Base-by-base conservation (phyloP, 92 coral and sea anemone species). In the Parazoanthus atlanticus region DNA sequence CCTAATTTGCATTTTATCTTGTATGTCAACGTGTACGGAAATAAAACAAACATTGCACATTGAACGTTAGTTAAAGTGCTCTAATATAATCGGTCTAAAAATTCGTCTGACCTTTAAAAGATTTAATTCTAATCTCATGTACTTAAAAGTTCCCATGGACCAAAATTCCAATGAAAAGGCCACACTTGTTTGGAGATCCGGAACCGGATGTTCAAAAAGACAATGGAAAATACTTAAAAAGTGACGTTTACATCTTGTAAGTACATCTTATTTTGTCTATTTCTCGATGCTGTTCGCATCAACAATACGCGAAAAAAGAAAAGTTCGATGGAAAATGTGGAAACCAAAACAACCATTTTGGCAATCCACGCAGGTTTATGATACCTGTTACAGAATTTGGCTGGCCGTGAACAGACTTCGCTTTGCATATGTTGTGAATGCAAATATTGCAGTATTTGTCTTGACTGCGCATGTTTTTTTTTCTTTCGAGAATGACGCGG, bases 401-500 rank as follows among this genome's bases (percentile, higher is more conserved):
- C 10, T 3, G 78, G 16, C 41, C 36, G 78, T 28, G 61, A 25
- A 23, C 31, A 47, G 31, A 41, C 13, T 77, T 36, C 40, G 69
- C n/a, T 1, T 26, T 10, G 36, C 30, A 25, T 25, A 79, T 79
- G 46, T 47, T 79, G 31, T 28, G 70, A 30, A 26, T n/a, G 40
- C 34, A 56, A 56, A 80, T 67, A 84, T 33, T 84, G 31, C 16
- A 11, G 5, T 36, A 10, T 75, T 75, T 25, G 69, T 61, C 43
- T 23, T 75, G 30, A 69, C 87, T 84, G 87, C 87, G 87, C 87
- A 84, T 84, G 87, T 84, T 84, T 84, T 71, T 30, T 4, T 54
- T 43, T 5, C 16, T 5, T 26, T 7, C 66, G 26, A 61, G 28
- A 11, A 69, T 72, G 66, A 46, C 87, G 67, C 78, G 78, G 16